Evolutionary conservation across 2,888 invertebrate genomes (phyloP).

Genomic region (Laothoe populi): DNA sequence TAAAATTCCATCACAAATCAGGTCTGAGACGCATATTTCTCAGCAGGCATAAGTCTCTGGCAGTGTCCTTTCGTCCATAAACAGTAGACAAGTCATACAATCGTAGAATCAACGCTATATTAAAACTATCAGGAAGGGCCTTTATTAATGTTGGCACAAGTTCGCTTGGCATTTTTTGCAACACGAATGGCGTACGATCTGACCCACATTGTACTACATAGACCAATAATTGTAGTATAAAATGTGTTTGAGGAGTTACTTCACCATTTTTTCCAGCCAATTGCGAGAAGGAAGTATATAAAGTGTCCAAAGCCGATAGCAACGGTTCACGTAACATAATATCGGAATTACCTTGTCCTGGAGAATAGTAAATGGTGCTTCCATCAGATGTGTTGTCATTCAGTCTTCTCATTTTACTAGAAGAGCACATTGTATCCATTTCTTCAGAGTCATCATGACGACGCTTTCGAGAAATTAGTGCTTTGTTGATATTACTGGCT

Average conservation of each 20-base stretch:
- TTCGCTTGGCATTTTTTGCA: conserved; percentile 90
- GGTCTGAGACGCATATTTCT: conserved; percentile 91
- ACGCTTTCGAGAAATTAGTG: conserved; percentile 83
- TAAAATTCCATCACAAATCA: conserved; percentile 59
- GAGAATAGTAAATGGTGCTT: conserved; percentile 79
- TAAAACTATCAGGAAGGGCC: conserved; percentile 91
- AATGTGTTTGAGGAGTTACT: conserved; percentile 92
- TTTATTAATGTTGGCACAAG: conserved; percentile 92
- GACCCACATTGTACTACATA: conserved; percentile 91
- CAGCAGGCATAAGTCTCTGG: conserved; percentile 93
- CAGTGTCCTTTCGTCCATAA: conserved; percentile 92
- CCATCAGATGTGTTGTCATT: conserved; percentile 87
- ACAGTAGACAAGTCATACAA: conserved; percentile 91
- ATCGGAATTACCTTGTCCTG: conserved; percentile 59
- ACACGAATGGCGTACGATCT: conserved; percentile 88
- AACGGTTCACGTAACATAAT: conserved; percentile 86
- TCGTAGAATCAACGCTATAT: conserved; percentile 89
- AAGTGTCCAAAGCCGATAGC: conserved; percentile 86
- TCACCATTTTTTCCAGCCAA: conserved; percentile 90
- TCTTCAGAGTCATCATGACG: conserved; percentile 86
- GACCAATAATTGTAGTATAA: conserved; percentile 91
- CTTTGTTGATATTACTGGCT: conserved; percentile 76
- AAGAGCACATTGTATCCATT: conserved; percentile 83
- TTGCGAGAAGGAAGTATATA: conserved; percentile 90
- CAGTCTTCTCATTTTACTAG: conserved; percentile 86